These are phyloP conservation scores for Phaonia tiefii DNA, from an alignment of 2,888 invertebrate species.

Conservation along the genomic window DNA sequence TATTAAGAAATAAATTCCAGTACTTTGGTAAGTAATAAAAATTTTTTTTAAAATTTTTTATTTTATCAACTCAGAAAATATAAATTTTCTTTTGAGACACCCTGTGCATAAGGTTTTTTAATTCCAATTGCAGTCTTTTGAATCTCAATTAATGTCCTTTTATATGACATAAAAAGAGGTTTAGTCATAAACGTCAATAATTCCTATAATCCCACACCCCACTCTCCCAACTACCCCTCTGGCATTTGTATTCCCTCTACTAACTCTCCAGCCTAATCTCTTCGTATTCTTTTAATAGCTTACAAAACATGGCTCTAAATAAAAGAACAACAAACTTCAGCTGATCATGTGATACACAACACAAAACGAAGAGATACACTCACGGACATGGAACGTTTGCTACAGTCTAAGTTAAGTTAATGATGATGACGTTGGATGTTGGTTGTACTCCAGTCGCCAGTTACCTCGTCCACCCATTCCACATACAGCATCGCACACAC, in stretches of 20 bases:
- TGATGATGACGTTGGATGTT: conserved; percentile 63
- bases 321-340: conserved; percentile 56
- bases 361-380: conserved; percentile 26
- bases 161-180: too few relatives aligned
- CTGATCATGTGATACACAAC: conserved; percentile 60
- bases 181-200: too few relatives aligned
- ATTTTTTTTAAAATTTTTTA: too few relatives aligned
- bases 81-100: too few relatives aligned
- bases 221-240: conserved; percentile 1
- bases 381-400: conserved; percentile 36
- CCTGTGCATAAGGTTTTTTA: too few relatives aligned
- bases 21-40: too few relatives aligned
- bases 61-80: too few relatives aligned
- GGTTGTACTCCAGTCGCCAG: conserved; percentile 31
- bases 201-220: background rate
- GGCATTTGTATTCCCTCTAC: background rate
- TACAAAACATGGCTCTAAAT: conserved; percentile 45
- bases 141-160: too few relatives aligned
- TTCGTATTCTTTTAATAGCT: conserved; percentile 61
- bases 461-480: background rate
- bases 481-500: background rate
- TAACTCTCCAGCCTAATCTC: conserved; percentile 1
- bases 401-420: conserved; percentile 57
- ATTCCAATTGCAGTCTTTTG: too few relatives aligned
- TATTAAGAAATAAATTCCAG: too few relatives aligned